A percentile compares a stretch with the other conserved stretches of the same genome.
These are phyloP conservation scores for Deladenus siricidicola DNA, from an alignment of 2,888 invertebrate species.

Conservation along the genomic window DNA sequence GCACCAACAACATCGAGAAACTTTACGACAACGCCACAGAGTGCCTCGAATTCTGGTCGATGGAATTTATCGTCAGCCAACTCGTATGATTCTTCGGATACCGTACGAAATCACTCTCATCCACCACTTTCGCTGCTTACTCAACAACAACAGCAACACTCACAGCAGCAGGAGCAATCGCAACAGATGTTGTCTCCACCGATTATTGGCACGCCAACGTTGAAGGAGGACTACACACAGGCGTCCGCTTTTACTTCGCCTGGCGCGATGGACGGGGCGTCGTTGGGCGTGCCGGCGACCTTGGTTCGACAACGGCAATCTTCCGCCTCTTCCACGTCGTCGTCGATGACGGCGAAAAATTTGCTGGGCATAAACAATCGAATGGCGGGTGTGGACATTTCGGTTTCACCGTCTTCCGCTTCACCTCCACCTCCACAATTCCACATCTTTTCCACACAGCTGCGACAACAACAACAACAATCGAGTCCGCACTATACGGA, in stretches of 20 bases:
- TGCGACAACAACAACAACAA: constrained; percentile 1
- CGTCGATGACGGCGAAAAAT: neutral
- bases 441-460: neutral
- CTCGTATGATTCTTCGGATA: neutral
- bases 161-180: constrained; percentile 9
- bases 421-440: neutral
- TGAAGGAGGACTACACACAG: neutral
- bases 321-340: neutral
- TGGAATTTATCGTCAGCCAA: neutral
- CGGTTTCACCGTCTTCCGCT: too few relatives aligned
- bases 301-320: neutral
- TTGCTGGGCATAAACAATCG: neutral
- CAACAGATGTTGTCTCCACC: neutral
- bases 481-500: neutral
- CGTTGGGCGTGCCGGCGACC: neutral
- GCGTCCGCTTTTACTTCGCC: neutral
- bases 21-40: neutral
- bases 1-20: too few relatives aligned
- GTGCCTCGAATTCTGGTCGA: neutral
- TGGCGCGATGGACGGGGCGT: neutral
- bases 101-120: neutral
- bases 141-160: constrained; percentile 11
- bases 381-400: too few relatives aligned
- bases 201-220: neutral
- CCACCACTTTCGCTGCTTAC: neutral